These are phyloP conservation scores for Drosophila tristis DNA, from an alignment of 1,140 invertebrate species.

Conservation along the genomic window DNA sequence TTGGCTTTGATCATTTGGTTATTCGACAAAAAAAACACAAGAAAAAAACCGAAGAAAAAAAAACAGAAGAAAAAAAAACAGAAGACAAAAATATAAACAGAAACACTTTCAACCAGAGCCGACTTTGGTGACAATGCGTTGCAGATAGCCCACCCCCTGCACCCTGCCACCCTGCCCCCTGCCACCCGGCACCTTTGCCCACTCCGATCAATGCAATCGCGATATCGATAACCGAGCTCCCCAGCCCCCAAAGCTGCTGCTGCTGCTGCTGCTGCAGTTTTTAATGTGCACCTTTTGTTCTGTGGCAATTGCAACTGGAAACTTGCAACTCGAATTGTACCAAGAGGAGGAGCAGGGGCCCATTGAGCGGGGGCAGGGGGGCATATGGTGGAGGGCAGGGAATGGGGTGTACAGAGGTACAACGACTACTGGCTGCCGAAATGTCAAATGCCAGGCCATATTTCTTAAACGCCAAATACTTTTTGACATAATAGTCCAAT, in stretches of 20 bases:
- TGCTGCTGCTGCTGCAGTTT: constrained; percentile 26
- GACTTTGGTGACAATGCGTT: constrained; percentile 62
- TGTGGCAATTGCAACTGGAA: constrained; percentile 72
- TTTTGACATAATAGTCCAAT: constrained; percentile 84
- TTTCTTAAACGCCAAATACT: constrained; percentile 84
- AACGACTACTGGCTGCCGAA: constrained; percentile 70
- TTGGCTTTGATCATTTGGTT: constrained; percentile 46
- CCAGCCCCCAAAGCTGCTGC: too few species aligned
- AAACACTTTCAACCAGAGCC: constrained; percentile 24
- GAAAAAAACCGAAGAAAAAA: too few species aligned
- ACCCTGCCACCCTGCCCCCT: too few species aligned
- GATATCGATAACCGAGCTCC: too few species aligned
- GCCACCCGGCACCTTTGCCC: too few species aligned
- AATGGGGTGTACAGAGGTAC: constrained; percentile 9
- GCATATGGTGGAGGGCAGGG: background rate
- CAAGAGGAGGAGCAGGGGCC: background rate
- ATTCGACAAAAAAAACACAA: constrained; percentile 1
- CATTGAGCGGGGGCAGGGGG: background rate
- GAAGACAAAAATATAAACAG: too few species aligned
- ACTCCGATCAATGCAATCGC: too few species aligned
- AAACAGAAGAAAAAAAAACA: too few species aligned
- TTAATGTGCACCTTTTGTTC: constrained; percentile 82
- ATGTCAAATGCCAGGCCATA: constrained; percentile 84
- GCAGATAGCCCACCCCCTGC: too few species aligned
- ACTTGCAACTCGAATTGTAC: constrained; percentile 5